Evolutionary conservation across 2,888 invertebrate genomes (phyloP).

Genomic region (Itoplectis maculator): DNA sequence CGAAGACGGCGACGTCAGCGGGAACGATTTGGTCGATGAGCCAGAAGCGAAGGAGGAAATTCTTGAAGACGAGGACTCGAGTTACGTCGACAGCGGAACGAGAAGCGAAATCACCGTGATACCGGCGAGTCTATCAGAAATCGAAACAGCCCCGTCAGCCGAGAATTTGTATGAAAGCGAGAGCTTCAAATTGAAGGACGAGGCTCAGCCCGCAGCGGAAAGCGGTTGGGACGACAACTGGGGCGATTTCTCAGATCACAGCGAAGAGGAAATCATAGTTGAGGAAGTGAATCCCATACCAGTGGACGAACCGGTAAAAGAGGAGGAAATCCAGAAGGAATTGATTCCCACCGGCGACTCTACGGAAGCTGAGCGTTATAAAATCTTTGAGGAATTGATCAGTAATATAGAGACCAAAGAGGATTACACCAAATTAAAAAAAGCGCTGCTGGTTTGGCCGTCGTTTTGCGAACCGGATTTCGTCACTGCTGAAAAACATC

Average conservation of each 20-base stretch:
- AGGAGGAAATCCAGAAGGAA: constrained; percentile 35
- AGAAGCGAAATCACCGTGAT: constrained; percentile 18
- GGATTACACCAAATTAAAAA: constrained; percentile 76
- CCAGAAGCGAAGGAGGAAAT: constrained; percentile 7
- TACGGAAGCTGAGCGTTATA: constrained; percentile 76
- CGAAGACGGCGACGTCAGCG: constrained; percentile 38
- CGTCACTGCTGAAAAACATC: constrained; percentile 73
- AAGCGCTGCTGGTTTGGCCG: constrained; percentile 75
- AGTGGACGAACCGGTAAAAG: constrained; percentile 40
- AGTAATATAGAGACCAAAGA: constrained; percentile 71
- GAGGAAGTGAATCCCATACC: constrained; percentile 63
- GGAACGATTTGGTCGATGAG: constrained; percentile 21
- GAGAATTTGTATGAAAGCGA: constrained; percentile 50
- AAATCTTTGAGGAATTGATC: constrained; percentile 73
- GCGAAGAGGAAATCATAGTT: constrained; percentile 62
- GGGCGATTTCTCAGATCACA: constrained; percentile 78
- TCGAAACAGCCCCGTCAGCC: not conserved
- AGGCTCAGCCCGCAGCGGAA: constrained; percentile 60
- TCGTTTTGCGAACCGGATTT: constrained; percentile 73
- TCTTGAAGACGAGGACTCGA: constrained; percentile 26
- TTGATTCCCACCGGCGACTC: constrained; percentile 60
- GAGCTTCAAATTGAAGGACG: constrained; percentile 55
- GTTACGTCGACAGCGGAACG: constrained; percentile 28
- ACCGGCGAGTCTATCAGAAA: not conserved
- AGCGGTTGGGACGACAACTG: constrained; percentile 78